These are phyloP conservation scores for Copidosoma aretas DNA, from an alignment of 2,888 invertebrate species.

Conservation along the genomic window DNA sequence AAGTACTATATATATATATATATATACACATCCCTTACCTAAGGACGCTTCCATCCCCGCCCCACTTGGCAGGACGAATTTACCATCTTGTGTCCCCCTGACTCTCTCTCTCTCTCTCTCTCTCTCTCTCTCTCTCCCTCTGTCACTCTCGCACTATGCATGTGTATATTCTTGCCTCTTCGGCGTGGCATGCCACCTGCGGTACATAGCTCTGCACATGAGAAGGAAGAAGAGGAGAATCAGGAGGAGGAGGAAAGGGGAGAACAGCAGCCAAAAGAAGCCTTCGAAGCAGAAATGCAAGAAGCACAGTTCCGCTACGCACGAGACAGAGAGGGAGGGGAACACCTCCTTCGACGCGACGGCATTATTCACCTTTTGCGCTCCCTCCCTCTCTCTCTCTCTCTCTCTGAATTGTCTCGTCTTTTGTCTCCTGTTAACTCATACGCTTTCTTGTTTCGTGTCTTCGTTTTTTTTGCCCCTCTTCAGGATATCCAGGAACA, in stretches of 20 bases:
- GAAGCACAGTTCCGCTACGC: constrained; percentile 44
- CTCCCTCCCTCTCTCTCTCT: not conserved
- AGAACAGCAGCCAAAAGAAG: constrained; percentile 25
- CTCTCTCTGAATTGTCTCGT: constrained; percentile 1
- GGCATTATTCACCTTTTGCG: constrained; percentile 3
- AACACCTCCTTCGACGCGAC: constrained; percentile 3
- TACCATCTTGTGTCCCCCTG: constrained; percentile 25
- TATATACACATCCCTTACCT: not conserved
- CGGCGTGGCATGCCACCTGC: constrained; percentile 12
- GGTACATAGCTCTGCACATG: constrained; percentile 2
- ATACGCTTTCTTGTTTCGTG: not conserved
- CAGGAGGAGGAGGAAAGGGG: too few relatives aligned
- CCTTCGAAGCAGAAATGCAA: constrained; percentile 45
- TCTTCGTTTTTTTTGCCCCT: not conserved
- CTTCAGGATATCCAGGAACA: too few relatives aligned
- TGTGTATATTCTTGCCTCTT: not conserved
- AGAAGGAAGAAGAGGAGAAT: too few relatives aligned
- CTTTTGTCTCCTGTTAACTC: constrained; percentile 1
- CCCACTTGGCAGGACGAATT: constrained; percentile 26
- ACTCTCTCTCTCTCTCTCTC: constrained; percentile 13
- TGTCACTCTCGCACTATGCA: too few relatives aligned
- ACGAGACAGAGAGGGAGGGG: constrained; percentile 6
- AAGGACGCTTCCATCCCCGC: constrained; percentile 4
- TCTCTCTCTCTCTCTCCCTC: constrained; percentile 3
- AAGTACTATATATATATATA: too few relatives aligned